Base-by-base conservation (phyloP, 2,888 invertebrate species). In the Strigamia crassipes region DNA sequence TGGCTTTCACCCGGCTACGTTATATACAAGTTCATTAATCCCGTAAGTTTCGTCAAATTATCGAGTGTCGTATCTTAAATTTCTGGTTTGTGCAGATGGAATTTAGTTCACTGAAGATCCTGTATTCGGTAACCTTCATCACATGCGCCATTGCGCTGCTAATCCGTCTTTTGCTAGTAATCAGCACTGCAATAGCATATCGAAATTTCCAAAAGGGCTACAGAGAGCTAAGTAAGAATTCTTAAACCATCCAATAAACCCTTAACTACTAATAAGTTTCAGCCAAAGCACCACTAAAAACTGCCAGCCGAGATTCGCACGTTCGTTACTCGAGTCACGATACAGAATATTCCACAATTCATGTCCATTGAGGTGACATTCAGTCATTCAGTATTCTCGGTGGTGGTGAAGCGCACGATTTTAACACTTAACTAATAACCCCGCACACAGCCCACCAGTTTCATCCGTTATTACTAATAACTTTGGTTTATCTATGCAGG, bases 341-440 rank as follows among this genome's bases (percentile, higher is more conserved):
- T 42, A 79, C 79, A 42, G 79, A 79, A 4, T 79, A 79, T 79
- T 79, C 79, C 41, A 79, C 79, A 18, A 79, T 79, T 18, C 38
- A 41, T 21, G 38, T 79, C 1, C 79, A 18, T 79, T 42, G 38
- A 79, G 79, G 61, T 61, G 61, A 61, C 18, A 23, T 61, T 46
- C 46, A n/a, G 46, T 15, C 18, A 23, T 61, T 46, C 46, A n/a
- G 46, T 15, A 46, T 15, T 46, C 15, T 46, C 46, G 46, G 46
- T 46, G 46, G 46, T 46, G 46, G 46, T 38, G 38, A 38, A 9
- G 38, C 38, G 10, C 38, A 13, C 46, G 15, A 13, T 15, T 15
- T n/a, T 46, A 15, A 5, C n/a, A 46, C 1, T 46, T 15, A n/a
- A 46, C 46, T 15, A 42, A 42, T 13, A 13, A 46, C 46, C 15